These are phyloP conservation scores for Bombus waltoni DNA, from an alignment of 1,140 invertebrate species.

Conservation along the genomic window DNA sequence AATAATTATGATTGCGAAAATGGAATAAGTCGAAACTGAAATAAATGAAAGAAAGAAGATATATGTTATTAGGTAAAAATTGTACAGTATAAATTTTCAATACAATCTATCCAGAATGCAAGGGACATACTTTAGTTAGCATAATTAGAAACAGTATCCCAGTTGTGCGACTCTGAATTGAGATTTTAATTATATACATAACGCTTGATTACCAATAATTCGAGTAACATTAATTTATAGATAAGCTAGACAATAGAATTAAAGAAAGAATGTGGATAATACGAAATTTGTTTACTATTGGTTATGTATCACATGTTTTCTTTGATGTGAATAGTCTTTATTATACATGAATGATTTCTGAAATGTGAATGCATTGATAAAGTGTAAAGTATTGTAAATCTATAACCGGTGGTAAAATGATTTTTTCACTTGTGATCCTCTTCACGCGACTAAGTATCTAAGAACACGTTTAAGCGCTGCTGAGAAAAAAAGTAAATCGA, in stretches of 20 bases:
- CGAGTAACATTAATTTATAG: conserved; percentile 45
- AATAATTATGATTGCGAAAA: not conserved
- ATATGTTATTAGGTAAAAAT: not conserved
- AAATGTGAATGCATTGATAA: conserved; percentile 22
- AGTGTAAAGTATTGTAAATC: conserved; percentile 26
- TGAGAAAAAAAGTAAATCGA: not conserved
- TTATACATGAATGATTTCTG: conserved; percentile 3
- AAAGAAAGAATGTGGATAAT: conserved; percentile 30
- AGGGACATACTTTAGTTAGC: conserved; percentile 8
- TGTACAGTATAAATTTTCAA: conserved; percentile 22
- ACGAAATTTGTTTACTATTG: conserved; percentile 38
- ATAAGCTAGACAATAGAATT: conserved; percentile 37
- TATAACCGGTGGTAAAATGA: conserved; percentile 25
- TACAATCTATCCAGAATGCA: not conserved
- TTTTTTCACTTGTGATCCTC: conserved; percentile 40
- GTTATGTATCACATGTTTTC: not conserved
- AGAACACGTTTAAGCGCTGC: not conserved
- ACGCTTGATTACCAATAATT: conserved; percentile 25
- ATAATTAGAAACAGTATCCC: not conserved
- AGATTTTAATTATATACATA: conserved; percentile 19
- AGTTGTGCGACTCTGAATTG: conserved; percentile 22
- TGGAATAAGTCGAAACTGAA: not conserved
- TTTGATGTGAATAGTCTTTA: conserved; percentile 12
- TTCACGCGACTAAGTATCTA: conserved; percentile 1
- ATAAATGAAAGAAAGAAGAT: not conserved